These are phyloP conservation scores for Ailurus styani DNA, from an alignment of 2,113 vertebrate species.

Conservation along the genomic window DNA sequence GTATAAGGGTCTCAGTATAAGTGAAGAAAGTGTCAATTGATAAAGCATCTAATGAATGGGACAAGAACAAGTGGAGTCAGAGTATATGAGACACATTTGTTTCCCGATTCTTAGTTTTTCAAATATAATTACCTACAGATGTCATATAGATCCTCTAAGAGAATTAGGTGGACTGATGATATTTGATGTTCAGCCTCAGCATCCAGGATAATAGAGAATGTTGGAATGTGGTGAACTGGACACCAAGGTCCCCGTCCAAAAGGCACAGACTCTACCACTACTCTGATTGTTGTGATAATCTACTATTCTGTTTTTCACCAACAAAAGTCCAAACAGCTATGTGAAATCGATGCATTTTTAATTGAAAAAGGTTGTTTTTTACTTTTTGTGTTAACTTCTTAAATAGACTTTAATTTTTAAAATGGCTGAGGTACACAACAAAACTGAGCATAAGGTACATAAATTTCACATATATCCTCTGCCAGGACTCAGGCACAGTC, in stretches of 20 bases:
- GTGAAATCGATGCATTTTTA: neutral
- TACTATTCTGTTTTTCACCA: neutral
- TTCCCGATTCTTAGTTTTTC: neutral
- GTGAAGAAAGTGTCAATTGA: neutral
- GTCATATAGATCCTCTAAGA: neutral
- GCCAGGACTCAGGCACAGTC: too few species aligned
- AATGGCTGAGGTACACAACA: neutral
- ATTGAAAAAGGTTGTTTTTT: neutral
- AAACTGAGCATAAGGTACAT: neutral
- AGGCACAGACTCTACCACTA: neutral
- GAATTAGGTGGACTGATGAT: neutral
- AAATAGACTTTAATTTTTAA: neutral
- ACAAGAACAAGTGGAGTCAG: neutral
- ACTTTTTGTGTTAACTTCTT: neutral
- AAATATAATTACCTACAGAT: neutral
- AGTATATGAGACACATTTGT: neutral
- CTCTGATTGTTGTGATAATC: neutral
- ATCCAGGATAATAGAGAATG: neutral
- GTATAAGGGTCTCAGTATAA: neutral
- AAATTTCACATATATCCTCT: neutral
- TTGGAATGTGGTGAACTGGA: neutral
- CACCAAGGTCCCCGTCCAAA: neutral
- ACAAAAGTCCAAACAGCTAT: neutral
- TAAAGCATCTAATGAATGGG: neutral
- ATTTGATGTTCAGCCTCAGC: neutral